A percentile compares a stretch with the other conserved stretches of the same genome.
Evolutionary conservation across 2,113 vertebrate genomes (phyloP).

Genomic region (Clupea harengus): DNA sequence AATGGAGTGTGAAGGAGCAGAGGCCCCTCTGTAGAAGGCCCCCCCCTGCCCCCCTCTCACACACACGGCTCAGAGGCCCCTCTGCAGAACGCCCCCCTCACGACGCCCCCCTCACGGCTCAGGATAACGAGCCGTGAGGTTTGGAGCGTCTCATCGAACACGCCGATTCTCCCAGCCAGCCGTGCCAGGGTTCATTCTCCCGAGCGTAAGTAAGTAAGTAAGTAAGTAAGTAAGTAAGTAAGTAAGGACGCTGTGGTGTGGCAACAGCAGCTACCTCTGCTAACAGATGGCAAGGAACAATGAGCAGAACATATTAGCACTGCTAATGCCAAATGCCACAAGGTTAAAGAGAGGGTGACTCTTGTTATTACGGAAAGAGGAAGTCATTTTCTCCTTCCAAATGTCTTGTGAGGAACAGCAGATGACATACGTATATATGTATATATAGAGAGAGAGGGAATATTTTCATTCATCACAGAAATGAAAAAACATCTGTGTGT

Average conservation of each 20-base stretch:
- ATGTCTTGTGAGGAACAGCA: not conserved
- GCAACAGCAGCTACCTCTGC: not conserved
- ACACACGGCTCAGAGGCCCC: too few species aligned
- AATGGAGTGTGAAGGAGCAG: not conserved
- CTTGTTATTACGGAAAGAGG: not conserved
- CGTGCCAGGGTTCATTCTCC: not conserved
- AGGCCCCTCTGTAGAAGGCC: not conserved
- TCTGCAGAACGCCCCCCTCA: too few species aligned
- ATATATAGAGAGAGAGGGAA: too few species aligned
- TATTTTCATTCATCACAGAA: too few species aligned
- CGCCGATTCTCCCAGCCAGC: not conserved
- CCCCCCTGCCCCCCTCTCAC: too few species aligned
- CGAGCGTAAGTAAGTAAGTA: not conserved
- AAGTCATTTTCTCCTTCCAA: not conserved
- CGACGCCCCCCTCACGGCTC: too few species aligned
- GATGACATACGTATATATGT: too few species aligned
- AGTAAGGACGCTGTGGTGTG: not conserved
- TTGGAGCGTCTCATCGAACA: not conserved
- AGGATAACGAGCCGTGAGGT: not conserved
- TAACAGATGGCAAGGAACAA: not conserved
- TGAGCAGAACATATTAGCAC: not conserved
- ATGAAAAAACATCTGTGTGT: too few species aligned
- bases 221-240: not conserved
- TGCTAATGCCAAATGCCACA: not conserved
- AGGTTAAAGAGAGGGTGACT: not conserved